Evolutionary conservation across 2,888 invertebrate genomes (phyloP), one percentile per base, ranked within the genome.

Genomic region (Amorpha juglandis): DNA sequence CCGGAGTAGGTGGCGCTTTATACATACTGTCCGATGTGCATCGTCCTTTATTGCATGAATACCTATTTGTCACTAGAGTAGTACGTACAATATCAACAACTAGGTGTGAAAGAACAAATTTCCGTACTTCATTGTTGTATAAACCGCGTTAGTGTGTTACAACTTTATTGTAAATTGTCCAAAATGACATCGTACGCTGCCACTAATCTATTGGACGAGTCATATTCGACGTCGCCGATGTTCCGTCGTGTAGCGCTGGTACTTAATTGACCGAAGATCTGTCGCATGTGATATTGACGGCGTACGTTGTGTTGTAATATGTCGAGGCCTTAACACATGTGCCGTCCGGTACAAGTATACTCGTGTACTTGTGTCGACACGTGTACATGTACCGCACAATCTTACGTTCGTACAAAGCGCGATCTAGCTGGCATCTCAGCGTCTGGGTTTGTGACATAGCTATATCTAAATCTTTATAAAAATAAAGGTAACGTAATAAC

Each of bases 391-490:
- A n/a, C n/a, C n/a, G 48, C 19, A 63, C 16, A 19, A 2, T 63
- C 21, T 52, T 27, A 38, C 53, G 50, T 21, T 12, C 68, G 62
- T 67, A 63, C 68, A 70, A 64, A 66, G 65, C 69, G 68, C 73
- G 67, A 70, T 74, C 67, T 75, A 73, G 69, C 75, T 76, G 73
- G 71, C 76, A 78, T 69, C 71, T 65, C 71, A 72, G 74, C 74
- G 82, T 81, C 81, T 80, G 82, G 80, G 78, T 79, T 69, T 82
- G 81, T 84, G 82, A 80, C 68, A 82, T 83, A 83, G 76, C 76
- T 80, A 74, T 70, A 73, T 74, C 72, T 69, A 74, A 76, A 71
- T 74, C 76, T 74, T 77, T 77, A 50, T 50, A 50, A 50, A 50
- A 45, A 45, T 9, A 50, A 77, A n/a, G n/a, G n/a, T 79, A 75